Percentiles rank a stretch among this genome's conserved stretches.
Conservation (phyloP, 2,113 vertebrate genomes). For the Zosterops pallidus region DNA sequence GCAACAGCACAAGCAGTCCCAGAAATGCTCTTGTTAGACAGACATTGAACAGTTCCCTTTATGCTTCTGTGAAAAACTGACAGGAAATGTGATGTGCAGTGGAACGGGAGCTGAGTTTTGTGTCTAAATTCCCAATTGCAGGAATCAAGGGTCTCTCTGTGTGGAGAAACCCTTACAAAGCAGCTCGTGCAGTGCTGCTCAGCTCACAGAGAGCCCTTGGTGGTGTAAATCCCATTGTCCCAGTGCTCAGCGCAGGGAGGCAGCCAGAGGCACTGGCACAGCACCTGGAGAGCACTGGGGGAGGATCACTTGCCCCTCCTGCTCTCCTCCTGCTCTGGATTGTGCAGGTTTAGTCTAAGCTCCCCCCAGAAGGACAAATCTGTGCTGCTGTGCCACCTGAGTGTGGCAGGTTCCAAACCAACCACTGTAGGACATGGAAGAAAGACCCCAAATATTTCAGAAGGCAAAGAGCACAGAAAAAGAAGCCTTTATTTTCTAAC, state of each 20-base stretch:
- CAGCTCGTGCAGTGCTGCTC: not conserved
- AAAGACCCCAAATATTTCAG: too few relatives aligned
- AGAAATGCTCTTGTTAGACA: not conserved
- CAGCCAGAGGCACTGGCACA: not conserved
- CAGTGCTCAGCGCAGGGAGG: not conserved
- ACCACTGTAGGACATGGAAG: too few relatives aligned
- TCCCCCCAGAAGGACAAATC: not conserved
- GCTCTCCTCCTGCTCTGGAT: not conserved
- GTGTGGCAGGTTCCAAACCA: rapidly evolving
- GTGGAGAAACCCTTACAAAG: not conserved
- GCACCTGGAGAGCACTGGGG: not conserved
- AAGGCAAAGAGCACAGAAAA: too few relatives aligned
- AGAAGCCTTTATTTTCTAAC: too few relatives aligned
- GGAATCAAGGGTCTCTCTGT: rapidly evolving
- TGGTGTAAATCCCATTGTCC: rapidly evolving
- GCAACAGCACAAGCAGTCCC: not conserved
- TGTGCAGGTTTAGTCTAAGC: not conserved
- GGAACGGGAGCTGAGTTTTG: not conserved
- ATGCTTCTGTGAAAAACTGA: not conserved
- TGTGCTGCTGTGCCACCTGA: too few relatives aligned
- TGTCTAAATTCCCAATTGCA: not conserved
- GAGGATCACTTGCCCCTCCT: not conserved
- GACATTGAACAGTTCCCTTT: not conserved
- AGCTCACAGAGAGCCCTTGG: not conserved
- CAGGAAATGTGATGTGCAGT: not conserved